Evolutionary conservation across 2,888 invertebrate species (phyloP).

Genomic region (Cryptocheilus praepositus): DNA sequence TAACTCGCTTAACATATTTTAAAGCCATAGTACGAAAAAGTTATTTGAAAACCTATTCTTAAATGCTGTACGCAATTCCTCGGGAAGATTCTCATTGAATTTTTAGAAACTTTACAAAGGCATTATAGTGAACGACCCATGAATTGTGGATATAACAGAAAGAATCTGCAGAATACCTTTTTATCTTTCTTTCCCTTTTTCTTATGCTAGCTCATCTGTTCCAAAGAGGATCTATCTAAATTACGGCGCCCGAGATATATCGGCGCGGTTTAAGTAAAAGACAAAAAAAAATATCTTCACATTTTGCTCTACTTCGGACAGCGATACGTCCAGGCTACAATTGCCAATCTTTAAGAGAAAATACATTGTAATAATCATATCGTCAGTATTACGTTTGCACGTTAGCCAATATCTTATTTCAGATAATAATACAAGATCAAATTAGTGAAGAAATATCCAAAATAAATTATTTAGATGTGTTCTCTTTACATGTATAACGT

Average conservation of each 20-base stretch:
- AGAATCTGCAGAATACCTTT: slow-evolving; percentile 31
- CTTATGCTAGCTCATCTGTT: slow-evolving; percentile 36
- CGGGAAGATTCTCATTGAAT: slow-evolving; percentile 25
- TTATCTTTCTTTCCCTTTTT: slow-evolving; percentile 34
- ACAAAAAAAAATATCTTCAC: slow-evolving; percentile 21
- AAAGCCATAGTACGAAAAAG: slow-evolving; percentile 34
- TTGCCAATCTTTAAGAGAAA: slow-evolving; percentile 59
- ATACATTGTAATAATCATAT: slow-evolving; percentile 41
- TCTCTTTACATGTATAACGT: slow-evolving; percentile 11
- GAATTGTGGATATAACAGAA: slow-evolving; percentile 29
- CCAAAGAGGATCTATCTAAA: slow-evolving; percentile 17
- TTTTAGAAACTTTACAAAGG: slow-evolving; percentile 18
- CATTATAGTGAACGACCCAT: slow-evolving; percentile 9
- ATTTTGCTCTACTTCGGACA: slow-evolving; percentile 59
- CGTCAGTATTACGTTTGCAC: slow-evolving; percentile 46
- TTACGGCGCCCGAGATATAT: slow-evolving; percentile 18
- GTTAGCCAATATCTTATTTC: not conserved
- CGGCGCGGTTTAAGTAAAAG: slow-evolving; percentile 39
- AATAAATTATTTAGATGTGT: too few species aligned
- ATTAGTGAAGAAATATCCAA: too few species aligned
- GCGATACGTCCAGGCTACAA: slow-evolving; percentile 64
- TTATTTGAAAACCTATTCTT: slow-evolving; percentile 33
- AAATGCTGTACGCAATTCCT: slow-evolving; percentile 23
- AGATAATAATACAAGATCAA: not conserved
- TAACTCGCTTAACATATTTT: slow-evolving; percentile 44